Conservation (phyloP, 2,888 invertebrate genomes). For the Nudaria mundana region DNA sequence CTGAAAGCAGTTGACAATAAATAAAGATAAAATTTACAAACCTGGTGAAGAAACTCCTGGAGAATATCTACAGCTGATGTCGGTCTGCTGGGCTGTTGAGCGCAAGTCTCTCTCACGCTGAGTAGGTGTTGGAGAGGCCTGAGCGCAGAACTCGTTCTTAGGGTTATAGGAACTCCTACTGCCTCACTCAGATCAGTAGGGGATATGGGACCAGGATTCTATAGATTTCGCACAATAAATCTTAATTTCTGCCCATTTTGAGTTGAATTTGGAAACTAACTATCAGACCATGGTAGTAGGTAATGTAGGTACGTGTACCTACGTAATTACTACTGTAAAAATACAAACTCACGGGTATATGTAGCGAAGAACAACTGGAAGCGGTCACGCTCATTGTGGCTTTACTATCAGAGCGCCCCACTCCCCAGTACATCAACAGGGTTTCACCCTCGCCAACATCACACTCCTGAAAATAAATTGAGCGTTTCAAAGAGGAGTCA, state of each 20-base stretch:
- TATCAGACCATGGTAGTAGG: too few relatives aligned
- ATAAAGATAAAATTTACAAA: background rate
- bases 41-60: constrained; percentile 55
- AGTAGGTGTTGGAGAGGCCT: constrained; percentile 24
- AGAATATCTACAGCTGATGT: constrained; percentile 60
- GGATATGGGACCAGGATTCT: too few relatives aligned
- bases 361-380: constrained; percentile 61
- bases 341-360: constrained; percentile 40
- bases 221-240: too few relatives aligned
- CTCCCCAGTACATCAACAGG: constrained; percentile 66
- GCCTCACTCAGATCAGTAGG: too few relatives aligned
- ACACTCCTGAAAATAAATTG: constrained; percentile 61
- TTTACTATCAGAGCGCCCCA: constrained; percentile 57
- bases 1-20: background rate
- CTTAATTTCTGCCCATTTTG: too few relatives aligned
- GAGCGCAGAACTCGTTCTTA: background rate
- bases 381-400: constrained; percentile 63
- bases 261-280: too few relatives aligned
- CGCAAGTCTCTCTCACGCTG: constrained; percentile 52
- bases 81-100: constrained; percentile 65
- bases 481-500: too few relatives aligned
- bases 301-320: background rate
- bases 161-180: too few relatives aligned
- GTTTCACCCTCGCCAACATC: constrained; percentile 63
- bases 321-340: background rate